Conservation (phyloP, 1,140 invertebrate species). For the Pseudomyrmex sp. region DNA sequence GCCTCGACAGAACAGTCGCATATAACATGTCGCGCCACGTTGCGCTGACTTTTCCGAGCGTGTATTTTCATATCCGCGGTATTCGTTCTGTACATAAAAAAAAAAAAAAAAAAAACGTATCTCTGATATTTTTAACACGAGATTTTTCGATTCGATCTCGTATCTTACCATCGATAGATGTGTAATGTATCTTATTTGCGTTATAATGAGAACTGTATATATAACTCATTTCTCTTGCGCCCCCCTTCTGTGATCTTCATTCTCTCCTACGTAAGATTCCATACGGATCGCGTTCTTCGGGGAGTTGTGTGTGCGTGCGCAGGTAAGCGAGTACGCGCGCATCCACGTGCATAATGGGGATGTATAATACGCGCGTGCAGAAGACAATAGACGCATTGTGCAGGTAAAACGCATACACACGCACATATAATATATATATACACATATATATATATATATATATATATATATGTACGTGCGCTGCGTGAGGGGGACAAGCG, state of each 20-base stretch:
- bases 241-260: constrained; percentile 30
- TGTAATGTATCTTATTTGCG: no score
- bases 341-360: constrained; percentile 81
- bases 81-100: no score
- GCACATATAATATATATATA: constrained; percentile 27
- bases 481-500: constrained; percentile 14
- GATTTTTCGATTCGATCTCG: no score
- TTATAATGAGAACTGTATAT: constrained; percentile 1
- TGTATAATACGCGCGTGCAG: constrained; percentile 81
- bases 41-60: background rate
- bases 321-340: constrained; percentile 71
- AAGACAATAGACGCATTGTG: constrained; percentile 85
- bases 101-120: no score
- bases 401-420: constrained; percentile 77
- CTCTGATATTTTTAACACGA: no score
- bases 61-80: background rate
- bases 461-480: constrained; percentile 4
- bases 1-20: constrained; percentile 51
- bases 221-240: constrained; percentile 2
- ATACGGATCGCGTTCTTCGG: constrained; percentile 7
- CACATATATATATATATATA: constrained; percentile 49
- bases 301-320: constrained; percentile 37
- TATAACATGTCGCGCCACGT: constrained; percentile 29
- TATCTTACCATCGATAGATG: no score
- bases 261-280: constrained; percentile 5